phyloP scores from a whole-genome alignment of 1,140 invertebrate species.

The Bombus sylvicola region DNA sequence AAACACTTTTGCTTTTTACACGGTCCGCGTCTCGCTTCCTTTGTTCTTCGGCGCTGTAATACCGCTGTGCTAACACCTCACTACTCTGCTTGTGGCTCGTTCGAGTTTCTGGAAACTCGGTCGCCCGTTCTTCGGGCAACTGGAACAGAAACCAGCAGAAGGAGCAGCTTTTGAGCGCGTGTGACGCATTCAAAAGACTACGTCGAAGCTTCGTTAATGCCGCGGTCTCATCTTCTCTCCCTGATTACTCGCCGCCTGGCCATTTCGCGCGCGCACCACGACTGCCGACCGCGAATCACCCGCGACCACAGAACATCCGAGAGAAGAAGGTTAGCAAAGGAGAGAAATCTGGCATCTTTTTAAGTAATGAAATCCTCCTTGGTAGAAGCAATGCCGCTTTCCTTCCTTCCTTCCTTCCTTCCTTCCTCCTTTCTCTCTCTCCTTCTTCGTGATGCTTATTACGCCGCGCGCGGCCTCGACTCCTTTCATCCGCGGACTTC shows the following conservation, averaged over 20 bases:
- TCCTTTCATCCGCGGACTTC: neutral
- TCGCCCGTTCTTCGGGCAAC: neutral
- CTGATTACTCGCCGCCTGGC: conserved; percentile 8
- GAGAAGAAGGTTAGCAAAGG: neutral
- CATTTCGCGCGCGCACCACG: neutral
- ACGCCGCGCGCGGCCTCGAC: neutral
- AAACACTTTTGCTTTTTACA: conserved; percentile 60
- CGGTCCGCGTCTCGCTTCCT: conserved; percentile 2
- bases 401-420: neutral
- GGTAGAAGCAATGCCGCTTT: neutral
- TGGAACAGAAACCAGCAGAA: neutral
- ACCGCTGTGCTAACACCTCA: neutral
- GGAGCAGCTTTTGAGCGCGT: neutral
- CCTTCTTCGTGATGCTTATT: conserved; percentile 12
- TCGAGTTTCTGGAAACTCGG: neutral
- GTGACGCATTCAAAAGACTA: neutral
- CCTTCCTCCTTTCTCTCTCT: neutral
- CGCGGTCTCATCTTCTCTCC: conserved; percentile 4
- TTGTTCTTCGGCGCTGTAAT: conserved; percentile 39
- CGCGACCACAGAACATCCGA: neutral
- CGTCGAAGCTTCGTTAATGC: conserved; percentile 18
- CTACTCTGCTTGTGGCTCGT: neutral
- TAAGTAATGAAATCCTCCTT: conserved; percentile 34
- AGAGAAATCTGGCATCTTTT: neutral
- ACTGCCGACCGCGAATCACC: neutral